Evolutionary conservation across 2,888 invertebrate genomes (phyloP), one percentile per base, ranked within the genome.

Genomic region (Tenodera sinensis): DNA sequence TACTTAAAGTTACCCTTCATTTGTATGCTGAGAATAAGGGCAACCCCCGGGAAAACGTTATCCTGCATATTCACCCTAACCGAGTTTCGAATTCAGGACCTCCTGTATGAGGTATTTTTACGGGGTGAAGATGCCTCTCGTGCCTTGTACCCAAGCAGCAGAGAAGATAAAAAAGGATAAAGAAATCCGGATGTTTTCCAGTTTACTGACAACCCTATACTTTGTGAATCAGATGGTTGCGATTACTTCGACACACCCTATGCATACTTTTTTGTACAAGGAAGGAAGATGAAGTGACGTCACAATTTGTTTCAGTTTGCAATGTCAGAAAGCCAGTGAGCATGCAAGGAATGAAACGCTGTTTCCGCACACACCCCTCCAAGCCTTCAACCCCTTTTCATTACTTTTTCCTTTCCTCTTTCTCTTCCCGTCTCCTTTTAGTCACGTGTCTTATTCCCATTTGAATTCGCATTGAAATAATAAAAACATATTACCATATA

Each of bases 251-350:
- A 20, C 2, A 71, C 54, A 71, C 54, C 20, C 54, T 71, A 6
- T 71, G 54, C 54, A 20, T 71, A 71, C 54, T 47, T 85, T 85
- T 85, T 85, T n/a, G 27, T 85, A 54, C n/a, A 85, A 85, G 15
- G 42, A 84, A 84, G 27, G 85, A 54, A 42, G 85, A 85, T 85
- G 85, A 85, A 85, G 85, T 85, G 85, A 85, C 85, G 85, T 85
- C 85, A 85, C 85, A 85, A 85, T 85, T 85, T 85, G 85, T 85
- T 85, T 85, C 85, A 85, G 85, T 85, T 85, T 85, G 54, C 85
- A 85, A 85, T 85, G 85, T 85, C 85, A 85, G 85, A 54, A 42
- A 85, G 47, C 27, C 85, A 85, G 85, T 47, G 85, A 85, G 85
- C 85, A 85, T 47, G 85, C 83, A 83, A 83, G 83, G 83, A 83